Base-by-base conservation (phyloP, 2,113 vertebrate genomes). In the Hippocampus zosterae region DNA sequence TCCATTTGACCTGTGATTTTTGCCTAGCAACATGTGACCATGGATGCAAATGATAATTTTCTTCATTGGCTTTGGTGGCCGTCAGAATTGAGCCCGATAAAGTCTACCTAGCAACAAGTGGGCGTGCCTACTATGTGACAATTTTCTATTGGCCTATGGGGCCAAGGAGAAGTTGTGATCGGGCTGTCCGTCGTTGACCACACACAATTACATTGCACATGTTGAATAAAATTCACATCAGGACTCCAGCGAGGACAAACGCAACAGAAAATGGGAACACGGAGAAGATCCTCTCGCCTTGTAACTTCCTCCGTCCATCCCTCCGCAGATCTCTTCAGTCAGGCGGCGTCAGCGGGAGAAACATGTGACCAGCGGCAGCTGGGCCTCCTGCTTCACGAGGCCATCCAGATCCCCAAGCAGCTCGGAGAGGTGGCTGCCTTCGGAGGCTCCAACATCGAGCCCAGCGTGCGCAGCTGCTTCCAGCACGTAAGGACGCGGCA, bases 391-490 rank as follows among this genome's bases (percentile, higher is more conserved):
- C 94, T 98, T 12, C 97, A 98, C 0, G 96, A 99, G 23, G 96
- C 94, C 62, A 98, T 99, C 78, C 97, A 99, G 91, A 94, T 98
- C 80, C 97, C 97, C 0, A 92, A 94, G 52, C 97, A 99, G 85
- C 93, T 99, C 10, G 97, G 97, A 0, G 97, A 99, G 85, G 95
- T 99, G 67, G 97, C 97, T 0, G 95, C 97, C 9, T 99, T 99
- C 0, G 97, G 97, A 29, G 97, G 97, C 48, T 98, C 96, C 87
- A 99, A 98, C 88, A 98, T 99, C 27, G 97, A 98, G 52, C 97
- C 97, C 69, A 99, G 97, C 0, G 95, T 99, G 65, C 95, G 96
- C 66, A 98, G 96, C 89, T 99, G 97, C 88, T 98, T 99, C 87
- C 95, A 96, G 2, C 95, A 98, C 77, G 96, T 98, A 88, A 11